These are phyloP conservation scores for Athalia cordata DNA, from an alignment of 2,888 invertebrate genomes.

Conservation along the genomic window DNA sequence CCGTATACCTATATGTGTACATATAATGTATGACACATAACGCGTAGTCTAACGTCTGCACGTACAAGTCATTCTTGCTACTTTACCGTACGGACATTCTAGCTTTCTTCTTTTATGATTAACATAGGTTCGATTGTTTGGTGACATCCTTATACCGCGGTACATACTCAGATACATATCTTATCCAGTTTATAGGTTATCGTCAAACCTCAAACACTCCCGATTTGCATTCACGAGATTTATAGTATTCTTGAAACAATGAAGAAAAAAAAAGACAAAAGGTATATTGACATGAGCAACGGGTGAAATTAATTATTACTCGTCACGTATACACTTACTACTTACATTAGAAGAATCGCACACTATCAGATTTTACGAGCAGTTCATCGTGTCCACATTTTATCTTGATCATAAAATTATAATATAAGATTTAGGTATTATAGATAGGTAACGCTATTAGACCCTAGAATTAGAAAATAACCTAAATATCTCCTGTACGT, in stretches of 20 bases:
- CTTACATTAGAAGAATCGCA: too few relatives aligned
- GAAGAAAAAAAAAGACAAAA: background rate
- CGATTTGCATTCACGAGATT: background rate
- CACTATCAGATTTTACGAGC: background rate
- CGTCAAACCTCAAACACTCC: background rate
- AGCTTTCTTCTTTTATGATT: constrained; percentile 38
- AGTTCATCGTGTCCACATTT: background rate
- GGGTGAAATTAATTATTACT: background rate
- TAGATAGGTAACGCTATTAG: background rate
- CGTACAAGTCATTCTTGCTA: background rate
- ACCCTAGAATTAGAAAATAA: constrained; percentile 2
- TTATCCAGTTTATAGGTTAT: background rate
- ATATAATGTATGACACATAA: background rate
- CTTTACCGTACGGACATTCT: background rate
- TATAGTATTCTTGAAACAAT: background rate
- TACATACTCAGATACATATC: too few relatives aligned
- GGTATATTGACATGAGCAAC: background rate
- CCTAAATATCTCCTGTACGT: background rate
- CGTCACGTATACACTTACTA: background rate
- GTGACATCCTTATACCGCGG: constrained; percentile 29
- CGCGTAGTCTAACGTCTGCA: background rate
- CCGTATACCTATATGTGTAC: background rate
- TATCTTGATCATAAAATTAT: constrained; percentile 6
- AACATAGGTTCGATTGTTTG: constrained; percentile 36
- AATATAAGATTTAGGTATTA: too few relatives aligned